Percentiles rank a stretch among this genome's conserved stretches.
Conservation (phyloP, 1,140 invertebrate species). For the Belonocnema kinseyi region DNA sequence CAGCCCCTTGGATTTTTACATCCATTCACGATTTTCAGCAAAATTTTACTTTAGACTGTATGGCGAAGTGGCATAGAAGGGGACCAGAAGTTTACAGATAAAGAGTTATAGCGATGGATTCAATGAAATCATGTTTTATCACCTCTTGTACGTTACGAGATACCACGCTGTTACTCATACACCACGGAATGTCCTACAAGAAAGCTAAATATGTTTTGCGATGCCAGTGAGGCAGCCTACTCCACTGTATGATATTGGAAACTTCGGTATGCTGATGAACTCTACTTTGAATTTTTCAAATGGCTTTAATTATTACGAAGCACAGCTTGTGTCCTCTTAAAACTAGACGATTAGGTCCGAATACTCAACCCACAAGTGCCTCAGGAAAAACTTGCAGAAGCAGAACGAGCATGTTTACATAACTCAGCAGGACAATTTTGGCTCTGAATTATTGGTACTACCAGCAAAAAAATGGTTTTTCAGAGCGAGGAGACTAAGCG, state of each 20-base stretch:
- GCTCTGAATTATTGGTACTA: neutral
- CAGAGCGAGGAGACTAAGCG: neutral
- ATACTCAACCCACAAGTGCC: neutral
- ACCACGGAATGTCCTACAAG: neutral
- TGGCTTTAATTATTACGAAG: neutral
- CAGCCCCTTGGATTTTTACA: no score
- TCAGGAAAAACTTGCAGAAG: neutral
- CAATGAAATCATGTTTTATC: no score
- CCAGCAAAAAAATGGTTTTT: neutral
- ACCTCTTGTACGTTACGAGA: no score
- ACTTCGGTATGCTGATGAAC: slow-evolving; percentile 24
- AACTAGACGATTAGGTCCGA: neutral
- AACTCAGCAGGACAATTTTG: neutral
- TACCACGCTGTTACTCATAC: neutral
- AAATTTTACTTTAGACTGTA: no score
- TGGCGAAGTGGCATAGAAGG: no score
- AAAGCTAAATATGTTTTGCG: slow-evolving; percentile 62
- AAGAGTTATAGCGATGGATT: no score
- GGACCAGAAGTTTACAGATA: no score
- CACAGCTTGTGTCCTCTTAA: neutral
- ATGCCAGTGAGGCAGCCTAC: slow-evolving; percentile 61
- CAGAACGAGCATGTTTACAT: neutral
- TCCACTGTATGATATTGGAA: slow-evolving; percentile 56
- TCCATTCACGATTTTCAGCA: no score
- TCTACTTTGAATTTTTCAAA: slow-evolving; percentile 1